phyloP scores from a whole-genome alignment of 2,888 invertebrate species.

The Norana najaformis region DNA sequence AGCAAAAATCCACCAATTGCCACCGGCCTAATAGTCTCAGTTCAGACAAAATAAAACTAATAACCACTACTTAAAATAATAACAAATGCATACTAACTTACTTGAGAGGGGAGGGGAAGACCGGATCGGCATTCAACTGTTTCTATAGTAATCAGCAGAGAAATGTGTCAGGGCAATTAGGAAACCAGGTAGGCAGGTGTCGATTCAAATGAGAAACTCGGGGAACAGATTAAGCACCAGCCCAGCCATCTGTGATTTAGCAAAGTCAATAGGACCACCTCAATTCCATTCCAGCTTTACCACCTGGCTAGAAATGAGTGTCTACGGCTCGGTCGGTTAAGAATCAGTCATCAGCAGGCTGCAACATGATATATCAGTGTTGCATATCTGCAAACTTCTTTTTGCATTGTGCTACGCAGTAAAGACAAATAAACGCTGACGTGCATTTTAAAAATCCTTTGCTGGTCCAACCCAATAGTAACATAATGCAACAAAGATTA shows the following conservation, averaged over 20 bases:
- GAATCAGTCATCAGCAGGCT: not conserved
- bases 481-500: too few species aligned
- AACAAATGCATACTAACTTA: too few species aligned
- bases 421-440: not conserved
- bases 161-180: not conserved
- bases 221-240: not conserved
- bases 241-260: not conserved
- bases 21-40: too few species aligned
- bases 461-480: not conserved
- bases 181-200: slow-evolving; percentile 16
- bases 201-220: not conserved
- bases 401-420: not conserved
- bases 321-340: not conserved
- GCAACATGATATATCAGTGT: not conserved
- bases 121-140: not conserved
- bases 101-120: not conserved
- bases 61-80: too few species aligned
- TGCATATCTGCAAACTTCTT: not conserved
- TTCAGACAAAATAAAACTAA: too few species aligned
- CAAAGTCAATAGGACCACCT: slow-evolving; percentile 9
- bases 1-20: not conserved
- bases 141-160: slow-evolving; percentile 4
- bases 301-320: not conserved
- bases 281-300: not conserved
- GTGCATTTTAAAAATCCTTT: not conserved